phyloP scores from a whole-genome alignment of 1,140 invertebrate species.

The Scaptomyza hsui region DNA sequence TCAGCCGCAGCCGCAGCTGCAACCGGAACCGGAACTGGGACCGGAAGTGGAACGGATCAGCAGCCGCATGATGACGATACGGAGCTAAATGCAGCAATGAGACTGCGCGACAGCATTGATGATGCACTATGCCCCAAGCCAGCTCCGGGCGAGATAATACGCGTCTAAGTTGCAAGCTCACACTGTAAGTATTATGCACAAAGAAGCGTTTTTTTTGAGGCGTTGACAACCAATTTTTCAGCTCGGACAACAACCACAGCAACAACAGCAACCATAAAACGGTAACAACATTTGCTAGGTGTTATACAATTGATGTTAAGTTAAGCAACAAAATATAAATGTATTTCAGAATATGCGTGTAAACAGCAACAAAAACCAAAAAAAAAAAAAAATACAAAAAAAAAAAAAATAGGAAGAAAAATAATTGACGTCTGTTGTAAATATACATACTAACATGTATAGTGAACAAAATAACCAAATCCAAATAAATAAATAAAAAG shows the following conservation, averaged over 20 bases:
- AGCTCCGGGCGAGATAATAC: slow-evolving; percentile 76
- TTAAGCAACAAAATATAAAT: slow-evolving; percentile 41
- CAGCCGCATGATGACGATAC: slow-evolving; percentile 33
- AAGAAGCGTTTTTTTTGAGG: no score
- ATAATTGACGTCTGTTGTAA: slow-evolving; percentile 9
- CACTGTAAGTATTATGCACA: slow-evolving; percentile 57
- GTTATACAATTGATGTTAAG: slow-evolving; percentile 27
- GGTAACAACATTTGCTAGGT: slow-evolving; percentile 13
- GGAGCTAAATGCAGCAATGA: slow-evolving; percentile 52
- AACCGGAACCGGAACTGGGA: background rate
- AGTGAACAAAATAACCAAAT: slow-evolving; percentile 5
- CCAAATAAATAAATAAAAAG: slow-evolving; percentile 15
- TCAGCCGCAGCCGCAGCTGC: slow-evolving; percentile 13
- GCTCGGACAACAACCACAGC: slow-evolving; percentile 5
- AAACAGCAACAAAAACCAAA: slow-evolving; percentile 45
- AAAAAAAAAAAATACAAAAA: slow-evolving; percentile 26
- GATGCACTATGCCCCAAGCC: slow-evolving; percentile 73
- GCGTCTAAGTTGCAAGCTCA: slow-evolving; percentile 58
- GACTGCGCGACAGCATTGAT: slow-evolving; percentile 68
- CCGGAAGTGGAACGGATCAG: slow-evolving; percentile 14
- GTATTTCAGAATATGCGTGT: slow-evolving; percentile 65
- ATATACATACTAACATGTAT: slow-evolving; percentile 12
- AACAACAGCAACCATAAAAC: slow-evolving; percentile 2
- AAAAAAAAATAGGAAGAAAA: slow-evolving; percentile 1
- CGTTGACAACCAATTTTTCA: background rate